phyloP scores from a whole-genome alignment of 2,797 vertebrate genomes.

The Galago senegalensis region DNA sequence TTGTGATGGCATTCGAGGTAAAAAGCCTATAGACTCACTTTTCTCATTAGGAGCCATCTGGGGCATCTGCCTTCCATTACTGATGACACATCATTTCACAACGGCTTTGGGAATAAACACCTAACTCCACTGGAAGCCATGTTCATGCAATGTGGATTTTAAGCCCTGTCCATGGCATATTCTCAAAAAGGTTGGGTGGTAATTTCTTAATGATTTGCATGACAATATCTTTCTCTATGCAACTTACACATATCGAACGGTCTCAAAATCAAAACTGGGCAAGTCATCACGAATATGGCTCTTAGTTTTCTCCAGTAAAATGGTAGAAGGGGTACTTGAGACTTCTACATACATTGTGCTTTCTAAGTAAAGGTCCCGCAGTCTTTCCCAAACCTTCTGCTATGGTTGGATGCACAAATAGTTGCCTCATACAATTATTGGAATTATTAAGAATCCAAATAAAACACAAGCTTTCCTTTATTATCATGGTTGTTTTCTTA shows the following conservation, averaged over 20 bases:
- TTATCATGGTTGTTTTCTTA: conserved; percentile 85
- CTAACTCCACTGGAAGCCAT: conserved; percentile 50
- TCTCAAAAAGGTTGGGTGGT: conserved; percentile 46
- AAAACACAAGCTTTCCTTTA: conserved; percentile 89
- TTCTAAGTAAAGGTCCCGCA: conserved; percentile 84
- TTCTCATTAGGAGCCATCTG: conserved; percentile 27
- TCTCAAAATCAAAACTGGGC: conserved; percentile 67
- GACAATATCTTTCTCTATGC: conserved; percentile 22
- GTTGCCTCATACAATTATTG: conserved; percentile 85
- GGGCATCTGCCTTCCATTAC: not conserved
- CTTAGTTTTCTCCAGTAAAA: conserved; percentile 83
- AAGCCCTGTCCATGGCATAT: not conserved
- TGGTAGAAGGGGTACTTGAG: conserved; percentile 78
- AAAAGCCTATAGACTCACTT: conserved; percentile 24
- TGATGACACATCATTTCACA: not conserved
- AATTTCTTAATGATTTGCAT: conserved; percentile 47
- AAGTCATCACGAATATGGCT: conserved; percentile 83
- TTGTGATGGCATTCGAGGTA: conserved; percentile 5
- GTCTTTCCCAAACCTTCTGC: conserved; percentile 79
- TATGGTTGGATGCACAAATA: conserved; percentile 69
- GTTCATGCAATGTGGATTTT: conserved; percentile 43
- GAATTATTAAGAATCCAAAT: conserved; percentile 91
- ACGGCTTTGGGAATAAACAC: not conserved
- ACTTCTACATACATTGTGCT: conserved; percentile 72
- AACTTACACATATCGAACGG: conserved; percentile 49